Evolutionary conservation across 2,113 vertebrate genomes (phyloP).

Genomic region (Chlorodrepanis virens): DNA sequence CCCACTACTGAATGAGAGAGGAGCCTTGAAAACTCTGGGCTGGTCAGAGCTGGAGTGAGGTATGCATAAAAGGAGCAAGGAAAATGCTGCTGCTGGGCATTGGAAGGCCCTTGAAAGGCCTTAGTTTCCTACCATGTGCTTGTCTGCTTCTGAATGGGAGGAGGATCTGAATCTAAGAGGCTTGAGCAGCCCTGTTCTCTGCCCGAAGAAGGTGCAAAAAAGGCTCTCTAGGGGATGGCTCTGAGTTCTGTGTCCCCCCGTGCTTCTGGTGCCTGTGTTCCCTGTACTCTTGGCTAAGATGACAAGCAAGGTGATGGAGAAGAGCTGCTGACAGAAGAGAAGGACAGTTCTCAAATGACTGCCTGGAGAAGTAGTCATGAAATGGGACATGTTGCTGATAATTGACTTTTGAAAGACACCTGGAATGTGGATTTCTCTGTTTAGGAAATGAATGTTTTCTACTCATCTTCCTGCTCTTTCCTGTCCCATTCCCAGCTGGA

Average conservation of each 20-base stretch:
- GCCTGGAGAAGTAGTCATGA: background rate
- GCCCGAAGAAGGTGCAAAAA: background rate
- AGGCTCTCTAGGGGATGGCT: background rate
- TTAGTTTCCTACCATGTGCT: background rate
- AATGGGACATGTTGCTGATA: background rate
- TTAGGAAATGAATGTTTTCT: background rate
- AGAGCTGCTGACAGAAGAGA: background rate
- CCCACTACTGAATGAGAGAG: background rate
- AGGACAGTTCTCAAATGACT: background rate
- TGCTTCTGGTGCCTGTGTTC: background rate
- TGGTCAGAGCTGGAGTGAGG: background rate
- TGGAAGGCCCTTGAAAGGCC: background rate
- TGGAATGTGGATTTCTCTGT: background rate
- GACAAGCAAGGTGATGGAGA: background rate
- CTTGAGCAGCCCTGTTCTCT: background rate
- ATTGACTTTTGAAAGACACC: background rate
- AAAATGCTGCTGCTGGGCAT: background rate
- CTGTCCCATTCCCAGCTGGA: background rate
- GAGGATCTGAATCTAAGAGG: background rate
- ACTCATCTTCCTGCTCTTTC: background rate
- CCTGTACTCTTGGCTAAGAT: background rate
- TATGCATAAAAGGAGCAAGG: background rate
- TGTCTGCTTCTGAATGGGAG: background rate
- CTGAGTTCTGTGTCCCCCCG: rapidly evolving
- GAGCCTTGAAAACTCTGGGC: background rate